These are phyloP conservation scores for Rhea americana DNA, from an alignment of 2,113 vertebrate genomes.

Conservation along the genomic window DNA sequence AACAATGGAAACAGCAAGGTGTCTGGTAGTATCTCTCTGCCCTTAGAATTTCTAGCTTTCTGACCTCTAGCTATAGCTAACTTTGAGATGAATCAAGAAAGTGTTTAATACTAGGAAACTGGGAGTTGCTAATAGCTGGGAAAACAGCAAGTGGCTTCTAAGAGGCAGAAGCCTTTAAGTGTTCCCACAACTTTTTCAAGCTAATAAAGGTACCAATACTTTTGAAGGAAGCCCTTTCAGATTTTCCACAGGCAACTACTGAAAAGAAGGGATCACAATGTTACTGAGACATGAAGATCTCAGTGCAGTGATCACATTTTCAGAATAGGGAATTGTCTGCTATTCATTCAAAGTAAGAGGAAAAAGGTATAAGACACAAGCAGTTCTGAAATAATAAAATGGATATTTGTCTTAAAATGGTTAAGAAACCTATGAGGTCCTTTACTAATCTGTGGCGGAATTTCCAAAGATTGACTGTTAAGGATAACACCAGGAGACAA, in stretches of 20 bases:
- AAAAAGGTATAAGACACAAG: not conserved
- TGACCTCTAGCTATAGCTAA: not conserved
- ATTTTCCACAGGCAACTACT: not conserved
- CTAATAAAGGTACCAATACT: not conserved
- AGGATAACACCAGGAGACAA: not conserved
- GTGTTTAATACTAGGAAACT: not conserved
- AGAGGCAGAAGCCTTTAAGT: not conserved
- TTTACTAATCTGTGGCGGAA: not conserved
- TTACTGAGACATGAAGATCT: not conserved
- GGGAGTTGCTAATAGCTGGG: not conserved
- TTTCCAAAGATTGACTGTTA: not conserved
- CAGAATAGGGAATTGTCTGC: not conserved
- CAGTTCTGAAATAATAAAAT: not conserved
- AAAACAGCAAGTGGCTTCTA: not conserved
- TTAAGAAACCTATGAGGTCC: not conserved
- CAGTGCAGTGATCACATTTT: not conserved
- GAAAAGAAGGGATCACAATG: not conserved
- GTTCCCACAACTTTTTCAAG: not conserved
- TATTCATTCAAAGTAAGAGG: not conserved
- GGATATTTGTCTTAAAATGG: not conserved
- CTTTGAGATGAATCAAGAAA: not conserved
- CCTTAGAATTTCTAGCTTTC: rapidly evolving
- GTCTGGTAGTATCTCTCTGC: not conserved
- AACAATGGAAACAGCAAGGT: not conserved
- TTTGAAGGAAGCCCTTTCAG: not conserved